Conservation (phyloP, 2,888 invertebrate species). For the Nemurella pictetii region DNA sequence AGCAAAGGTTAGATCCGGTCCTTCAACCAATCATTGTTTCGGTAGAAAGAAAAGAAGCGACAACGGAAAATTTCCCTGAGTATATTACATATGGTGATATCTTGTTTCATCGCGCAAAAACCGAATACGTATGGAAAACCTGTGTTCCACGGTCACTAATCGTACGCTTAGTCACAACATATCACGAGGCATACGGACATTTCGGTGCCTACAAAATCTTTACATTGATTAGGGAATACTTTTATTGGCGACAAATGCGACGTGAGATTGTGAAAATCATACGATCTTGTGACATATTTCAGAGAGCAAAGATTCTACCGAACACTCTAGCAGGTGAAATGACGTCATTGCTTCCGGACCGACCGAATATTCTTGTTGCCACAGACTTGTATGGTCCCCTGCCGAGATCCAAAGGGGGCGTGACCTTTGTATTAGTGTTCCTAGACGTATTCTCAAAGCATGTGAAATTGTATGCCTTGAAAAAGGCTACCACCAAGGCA, state of each 20-base stretch:
- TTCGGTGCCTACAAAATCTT: not conserved
- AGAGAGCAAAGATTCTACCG: conserved; percentile 21
- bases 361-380: conserved; percentile 41
- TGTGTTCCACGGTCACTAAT: not conserved
- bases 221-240: not conserved
- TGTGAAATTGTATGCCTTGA: conserved; percentile 23
- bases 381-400: conserved; percentile 43
- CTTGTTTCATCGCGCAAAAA: not conserved
- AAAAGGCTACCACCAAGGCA: conserved; percentile 27
- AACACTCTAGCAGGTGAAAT: not conserved
- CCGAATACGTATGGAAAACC: not conserved
- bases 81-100: no score
- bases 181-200: not conserved
- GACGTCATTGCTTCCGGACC: not conserved
- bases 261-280: conserved; percentile 20
- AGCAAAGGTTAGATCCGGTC: not conserved
- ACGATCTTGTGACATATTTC: conserved; percentile 26
- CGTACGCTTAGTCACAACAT: not conserved
- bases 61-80: not conserved
- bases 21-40: not conserved
- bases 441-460: no score
- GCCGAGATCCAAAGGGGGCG: conserved; percentile 37
- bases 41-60: not conserved
- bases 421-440: conserved; percentile 8
- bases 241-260: not conserved